Evolutionary conservation across 2,797 vertebrate genomes (phyloP), one percentile per base, ranked within the genome.

Genomic region (Gymnocypris eckloni): DNA sequence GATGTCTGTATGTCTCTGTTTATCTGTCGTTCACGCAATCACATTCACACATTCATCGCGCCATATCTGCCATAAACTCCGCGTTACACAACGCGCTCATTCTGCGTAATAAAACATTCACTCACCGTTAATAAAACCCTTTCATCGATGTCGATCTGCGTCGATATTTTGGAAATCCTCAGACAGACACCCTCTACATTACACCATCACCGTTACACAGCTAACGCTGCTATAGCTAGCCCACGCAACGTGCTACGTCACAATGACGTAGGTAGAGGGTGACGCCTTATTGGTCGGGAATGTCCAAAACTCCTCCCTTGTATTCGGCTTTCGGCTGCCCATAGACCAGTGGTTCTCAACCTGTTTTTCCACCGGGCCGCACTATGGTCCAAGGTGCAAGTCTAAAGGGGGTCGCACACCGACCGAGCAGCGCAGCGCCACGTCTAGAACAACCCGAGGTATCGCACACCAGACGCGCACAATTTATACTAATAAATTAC

Each of bases 161-260:
- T 69, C 28, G n/a, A 69, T 48, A 20, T 20, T 69, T 39, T 0
- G 25, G 18, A 28, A 54, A 69, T 43, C 10, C 9, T 84, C 33
- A 13, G n/a, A 37, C 48, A 37, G 28, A 33, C 28, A 33, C 20
- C 28, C 41, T 37, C 48, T 43, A 43, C 9, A 43, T 43, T 67
- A n/a, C 48, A 50, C 9, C 82, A 67, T 56, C 48, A 56, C 73
- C 61, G 59, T 56, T 78, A 78, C 13, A 54, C 48, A 5, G 73
- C 48, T 84, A 78, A 78, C 11, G 2, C 28, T 41, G 72, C 72
- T 83, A 83, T 12, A 13, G 59, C 71, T 84, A 84, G 33, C 43
- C 56, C 13, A 73, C 41, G 22, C 45, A 39, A 39, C 67, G 10
- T 5, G 7, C 8, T 3, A 16, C 82, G 73, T 69, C 45, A 77